Evolutionary conservation across 2,888 invertebrate species (phyloP).

Genomic region (Limnephilus rhombicus): DNA sequence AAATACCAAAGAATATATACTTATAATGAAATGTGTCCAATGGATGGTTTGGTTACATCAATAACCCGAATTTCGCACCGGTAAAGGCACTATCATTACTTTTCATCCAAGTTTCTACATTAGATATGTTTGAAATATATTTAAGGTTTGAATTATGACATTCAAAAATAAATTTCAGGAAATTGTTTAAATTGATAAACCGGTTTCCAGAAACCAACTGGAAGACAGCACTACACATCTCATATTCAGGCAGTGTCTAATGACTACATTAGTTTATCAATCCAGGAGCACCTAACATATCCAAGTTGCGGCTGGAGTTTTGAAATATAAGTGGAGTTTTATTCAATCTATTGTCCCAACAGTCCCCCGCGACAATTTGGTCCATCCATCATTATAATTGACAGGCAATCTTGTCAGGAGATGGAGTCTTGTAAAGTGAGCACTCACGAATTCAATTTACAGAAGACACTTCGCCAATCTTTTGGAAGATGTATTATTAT

Average conservation of each 20-base stretch:
- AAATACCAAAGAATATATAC: too few relatives aligned
- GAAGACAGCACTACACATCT: neutral
- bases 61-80: too few relatives aligned
- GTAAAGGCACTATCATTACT: too few relatives aligned
- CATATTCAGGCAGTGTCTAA: neutral
- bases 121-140: too few relatives aligned
- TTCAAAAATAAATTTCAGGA: neutral
- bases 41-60: too few relatives aligned
- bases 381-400: conserved; percentile 24
- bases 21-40: too few relatives aligned
- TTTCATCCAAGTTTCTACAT: too few relatives aligned
- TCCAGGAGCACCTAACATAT: neutral
- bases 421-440: neutral
- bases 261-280: neutral
- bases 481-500: neutral
- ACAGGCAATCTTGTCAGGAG: conserved; percentile 13
- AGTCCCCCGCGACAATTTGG: neutral
- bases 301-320: neutral
- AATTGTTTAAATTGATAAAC: neutral
- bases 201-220: neutral
- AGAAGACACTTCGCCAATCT: neutral
- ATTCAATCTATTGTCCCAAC: neutral
- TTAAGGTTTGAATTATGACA: too few relatives aligned
- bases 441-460: conserved; percentile 5
- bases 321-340: neutral